Conservation (phyloP, 1,140 invertebrate species). For the Lepidurus apus region DNA sequence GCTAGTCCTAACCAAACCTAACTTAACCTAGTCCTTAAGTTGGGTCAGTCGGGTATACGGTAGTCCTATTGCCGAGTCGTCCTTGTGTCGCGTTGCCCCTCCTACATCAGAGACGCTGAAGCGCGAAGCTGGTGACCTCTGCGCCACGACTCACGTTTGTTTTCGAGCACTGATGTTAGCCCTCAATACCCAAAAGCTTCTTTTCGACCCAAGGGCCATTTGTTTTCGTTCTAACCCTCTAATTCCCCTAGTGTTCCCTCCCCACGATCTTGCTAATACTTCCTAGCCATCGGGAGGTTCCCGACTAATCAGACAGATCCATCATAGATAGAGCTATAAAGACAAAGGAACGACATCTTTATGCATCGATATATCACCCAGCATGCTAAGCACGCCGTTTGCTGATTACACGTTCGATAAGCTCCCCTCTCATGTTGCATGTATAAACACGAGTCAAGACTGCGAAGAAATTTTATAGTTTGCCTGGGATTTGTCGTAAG, state of each 20-base stretch:
- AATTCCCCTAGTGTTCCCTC: not conserved
- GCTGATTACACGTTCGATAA: conserved; percentile 6
- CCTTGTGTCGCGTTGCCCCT: too few relatives aligned
- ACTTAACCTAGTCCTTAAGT: too few relatives aligned
- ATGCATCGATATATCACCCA: not conserved
- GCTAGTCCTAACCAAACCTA: too few relatives aligned
- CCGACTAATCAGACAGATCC: not conserved
- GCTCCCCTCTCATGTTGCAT: not conserved
- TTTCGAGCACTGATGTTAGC: too few relatives aligned
- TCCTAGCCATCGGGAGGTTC: not conserved
- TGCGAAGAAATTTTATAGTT: not conserved
- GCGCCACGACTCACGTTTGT: too few relatives aligned
- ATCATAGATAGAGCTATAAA: not conserved
- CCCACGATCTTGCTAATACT: not conserved
- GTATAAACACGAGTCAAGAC: not conserved
- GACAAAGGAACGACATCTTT: not conserved
- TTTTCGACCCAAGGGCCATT: too few relatives aligned
- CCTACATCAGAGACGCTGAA: too few relatives aligned
- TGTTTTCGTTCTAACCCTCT: too few relatives aligned
- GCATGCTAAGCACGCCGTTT: not conserved
- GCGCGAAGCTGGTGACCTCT: too few relatives aligned
- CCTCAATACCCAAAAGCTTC: too few relatives aligned
- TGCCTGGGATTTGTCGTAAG: not conserved
- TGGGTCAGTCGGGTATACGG: too few relatives aligned
- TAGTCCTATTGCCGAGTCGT: too few relatives aligned